These are phyloP conservation scores for Byasa hedistus DNA, from an alignment of 2,888 invertebrate species.

Conservation along the genomic window DNA sequence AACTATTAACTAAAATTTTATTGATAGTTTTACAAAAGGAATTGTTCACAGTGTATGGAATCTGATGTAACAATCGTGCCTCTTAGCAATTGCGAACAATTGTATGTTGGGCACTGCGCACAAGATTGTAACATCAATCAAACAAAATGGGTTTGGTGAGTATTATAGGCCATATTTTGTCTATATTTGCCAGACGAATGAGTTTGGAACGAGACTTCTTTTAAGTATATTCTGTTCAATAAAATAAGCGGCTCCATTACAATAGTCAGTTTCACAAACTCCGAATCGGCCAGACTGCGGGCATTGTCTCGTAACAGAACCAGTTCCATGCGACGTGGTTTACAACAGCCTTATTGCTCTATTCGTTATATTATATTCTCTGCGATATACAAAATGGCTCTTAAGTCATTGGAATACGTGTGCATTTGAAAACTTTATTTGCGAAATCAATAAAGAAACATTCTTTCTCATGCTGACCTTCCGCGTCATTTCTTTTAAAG, in stretches of 20 bases:
- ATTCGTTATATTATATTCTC: conserved; percentile 63
- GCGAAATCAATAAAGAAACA: background rate
- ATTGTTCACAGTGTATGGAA: conserved; percentile 17
- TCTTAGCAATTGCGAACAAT: conserved; percentile 19
- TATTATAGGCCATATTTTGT: conserved; percentile 17
- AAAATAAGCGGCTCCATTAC: conserved; percentile 32
- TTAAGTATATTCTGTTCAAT: conserved; percentile 27
- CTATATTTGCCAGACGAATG: conserved; percentile 16
- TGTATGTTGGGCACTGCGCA: conserved; percentile 28
- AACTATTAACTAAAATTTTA: background rate
- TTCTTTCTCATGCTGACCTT: background rate
- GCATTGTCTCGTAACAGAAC: conserved; percentile 59
- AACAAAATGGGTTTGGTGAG: conserved; percentile 17
- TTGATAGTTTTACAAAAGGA: conserved; percentile 2
- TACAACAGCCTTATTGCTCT: conserved; percentile 57
- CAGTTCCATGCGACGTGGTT: conserved; percentile 59
- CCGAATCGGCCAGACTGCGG: conserved; percentile 45
- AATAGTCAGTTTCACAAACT: conserved; percentile 39
- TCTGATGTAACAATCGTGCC: conserved; percentile 26
- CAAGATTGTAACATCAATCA: conserved; percentile 19
- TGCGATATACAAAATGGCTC: conserved; percentile 60
- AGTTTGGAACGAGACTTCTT: conserved; percentile 35
- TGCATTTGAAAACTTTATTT: conserved; percentile 36
- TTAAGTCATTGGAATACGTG: conserved; percentile 41
- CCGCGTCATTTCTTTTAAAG: background rate